A percentile compares a stretch with the other conserved stretches of the same genome.
These are phyloP conservation scores for Synanthedon tipuliformis DNA, from an alignment of 2,888 invertebrate genomes.

Conservation along the genomic window DNA sequence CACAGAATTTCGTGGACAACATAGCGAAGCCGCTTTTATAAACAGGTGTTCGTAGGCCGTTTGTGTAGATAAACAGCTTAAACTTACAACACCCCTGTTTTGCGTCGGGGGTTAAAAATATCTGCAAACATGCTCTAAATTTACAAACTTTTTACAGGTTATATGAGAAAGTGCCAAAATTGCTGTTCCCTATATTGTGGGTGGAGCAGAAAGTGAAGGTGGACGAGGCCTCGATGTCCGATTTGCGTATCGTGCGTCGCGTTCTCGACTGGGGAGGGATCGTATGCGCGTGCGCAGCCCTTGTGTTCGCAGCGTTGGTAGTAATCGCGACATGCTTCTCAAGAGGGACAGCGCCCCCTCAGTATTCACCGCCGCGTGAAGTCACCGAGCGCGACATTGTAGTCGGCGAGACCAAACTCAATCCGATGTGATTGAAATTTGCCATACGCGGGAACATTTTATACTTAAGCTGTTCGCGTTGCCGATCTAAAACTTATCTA, in stretches of 20 bases:
- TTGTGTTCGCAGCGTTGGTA: slow-evolving; percentile 61
- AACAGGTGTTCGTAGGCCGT: too few species aligned
- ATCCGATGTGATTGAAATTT: slow-evolving; percentile 26
- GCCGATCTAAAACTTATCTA: too few species aligned
- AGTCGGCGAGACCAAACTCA: slow-evolving; percentile 42
- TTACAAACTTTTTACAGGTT: slow-evolving; percentile 55
- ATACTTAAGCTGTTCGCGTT: too few species aligned
- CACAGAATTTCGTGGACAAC: too few species aligned
- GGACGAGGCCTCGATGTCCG: slow-evolving; percentile 64
- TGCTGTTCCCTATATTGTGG: slow-evolving; percentile 84
- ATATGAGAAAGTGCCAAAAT: slow-evolving; percentile 74
- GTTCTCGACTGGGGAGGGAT: slow-evolving; percentile 50
- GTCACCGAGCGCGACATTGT: slow-evolving; percentile 22
- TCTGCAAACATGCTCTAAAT: not conserved
- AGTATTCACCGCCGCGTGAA: slow-evolving; percentile 28
- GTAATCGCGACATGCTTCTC: slow-evolving; percentile 45
- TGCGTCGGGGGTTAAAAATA: not conserved
- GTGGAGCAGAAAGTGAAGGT: slow-evolving; percentile 77
- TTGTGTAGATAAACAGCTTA: too few species aligned
- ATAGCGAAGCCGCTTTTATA: too few species aligned
- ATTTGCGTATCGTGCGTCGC: slow-evolving; percentile 51
- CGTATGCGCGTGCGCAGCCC: slow-evolving; percentile 48
- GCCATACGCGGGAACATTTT: too few species aligned
- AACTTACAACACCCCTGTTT: too few species aligned
- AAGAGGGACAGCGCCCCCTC: slow-evolving; percentile 13